phyloP scores from a whole-genome alignment of 2,113 vertebrate genomes.

The Ophthalmolycus amberensis region DNA sequence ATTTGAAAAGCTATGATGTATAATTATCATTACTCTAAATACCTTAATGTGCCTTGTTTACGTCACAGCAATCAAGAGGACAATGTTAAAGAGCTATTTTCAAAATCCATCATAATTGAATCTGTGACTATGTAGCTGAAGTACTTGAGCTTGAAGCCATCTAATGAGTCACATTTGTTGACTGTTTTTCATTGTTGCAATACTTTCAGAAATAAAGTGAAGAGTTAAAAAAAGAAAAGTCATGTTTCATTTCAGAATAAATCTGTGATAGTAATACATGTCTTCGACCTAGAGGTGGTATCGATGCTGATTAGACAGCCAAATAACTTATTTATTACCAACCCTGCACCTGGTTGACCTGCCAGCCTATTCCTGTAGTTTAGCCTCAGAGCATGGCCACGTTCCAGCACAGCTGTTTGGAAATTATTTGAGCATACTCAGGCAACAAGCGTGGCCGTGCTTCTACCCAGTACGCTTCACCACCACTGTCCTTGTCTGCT shows the following conservation, averaged over 20 bases:
- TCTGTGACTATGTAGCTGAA: conserved; percentile 1
- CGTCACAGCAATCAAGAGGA: neutral
- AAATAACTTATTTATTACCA: neutral
- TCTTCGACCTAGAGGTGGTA: neutral
- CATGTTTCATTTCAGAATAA: neutral
- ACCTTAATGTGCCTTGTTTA: conserved; percentile 62
- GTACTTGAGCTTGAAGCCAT: conserved; percentile 31
- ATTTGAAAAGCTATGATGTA: neutral
- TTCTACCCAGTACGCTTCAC: too few relatives aligned
- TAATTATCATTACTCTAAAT: neutral
- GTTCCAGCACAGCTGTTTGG: conserved; percentile 18
- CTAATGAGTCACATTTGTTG: neutral
- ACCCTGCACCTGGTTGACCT: conserved; percentile 2
- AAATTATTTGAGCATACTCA: neutral
- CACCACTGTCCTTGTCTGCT: neutral
- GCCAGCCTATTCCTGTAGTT: neutral
- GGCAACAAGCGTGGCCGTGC: too few relatives aligned
- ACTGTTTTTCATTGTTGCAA: conserved; percentile 6
- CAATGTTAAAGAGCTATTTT: conserved; percentile 30
- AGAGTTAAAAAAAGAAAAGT: neutral
- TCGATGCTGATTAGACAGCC: neutral
- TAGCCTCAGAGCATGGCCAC: neutral
- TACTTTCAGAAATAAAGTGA: conserved; percentile 10
- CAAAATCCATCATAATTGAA: neutral
- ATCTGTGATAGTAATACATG: neutral